Percentiles rank a stretch among this genome's conserved stretches.
phyloP scores from a whole-genome alignment of 2,113 vertebrate genomes.

The Copsychus sechellarum region DNA sequence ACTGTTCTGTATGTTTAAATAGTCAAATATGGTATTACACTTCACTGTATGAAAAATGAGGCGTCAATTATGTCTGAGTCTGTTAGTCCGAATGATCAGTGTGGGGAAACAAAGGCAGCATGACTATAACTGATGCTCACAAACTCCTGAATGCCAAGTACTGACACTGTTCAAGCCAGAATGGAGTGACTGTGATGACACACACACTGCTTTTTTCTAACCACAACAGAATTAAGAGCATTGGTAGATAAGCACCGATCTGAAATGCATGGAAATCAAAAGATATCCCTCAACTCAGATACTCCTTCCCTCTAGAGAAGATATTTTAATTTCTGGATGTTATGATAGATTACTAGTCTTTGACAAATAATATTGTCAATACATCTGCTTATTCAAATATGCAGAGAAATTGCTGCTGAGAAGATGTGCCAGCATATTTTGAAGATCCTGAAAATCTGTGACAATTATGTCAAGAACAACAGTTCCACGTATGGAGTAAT shows the following conservation, averaged over 20 bases:
- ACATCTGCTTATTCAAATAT: neutral
- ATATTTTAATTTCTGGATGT: neutral
- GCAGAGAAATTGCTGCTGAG: neutral
- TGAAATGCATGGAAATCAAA: neutral
- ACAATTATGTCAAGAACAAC: neutral
- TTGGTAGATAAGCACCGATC: neutral
- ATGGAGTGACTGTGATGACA: neutral
- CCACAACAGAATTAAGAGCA: neutral
- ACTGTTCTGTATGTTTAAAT: neutral
- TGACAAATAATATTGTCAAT: neutral
- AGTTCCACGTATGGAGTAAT: neutral
- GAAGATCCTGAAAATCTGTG: neutral
- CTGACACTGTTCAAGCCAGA: neutral
- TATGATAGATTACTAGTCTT: neutral
- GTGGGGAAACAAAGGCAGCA: neutral
- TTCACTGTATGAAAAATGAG: neutral
- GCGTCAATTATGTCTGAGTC: neutral
- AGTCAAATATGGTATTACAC: neutral
- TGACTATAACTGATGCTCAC: accelerated
- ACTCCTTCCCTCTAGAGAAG: neutral
- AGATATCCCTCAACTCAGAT: neutral
- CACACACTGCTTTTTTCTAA: neutral
- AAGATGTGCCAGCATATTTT: neutral
- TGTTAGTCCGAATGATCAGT: neutral
- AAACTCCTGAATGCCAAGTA: neutral